Evolutionary conservation across 1,140 invertebrate species (phyloP), one percentile per base, ranked within the genome.

Genomic region (Drosophila fuyamai): DNA sequence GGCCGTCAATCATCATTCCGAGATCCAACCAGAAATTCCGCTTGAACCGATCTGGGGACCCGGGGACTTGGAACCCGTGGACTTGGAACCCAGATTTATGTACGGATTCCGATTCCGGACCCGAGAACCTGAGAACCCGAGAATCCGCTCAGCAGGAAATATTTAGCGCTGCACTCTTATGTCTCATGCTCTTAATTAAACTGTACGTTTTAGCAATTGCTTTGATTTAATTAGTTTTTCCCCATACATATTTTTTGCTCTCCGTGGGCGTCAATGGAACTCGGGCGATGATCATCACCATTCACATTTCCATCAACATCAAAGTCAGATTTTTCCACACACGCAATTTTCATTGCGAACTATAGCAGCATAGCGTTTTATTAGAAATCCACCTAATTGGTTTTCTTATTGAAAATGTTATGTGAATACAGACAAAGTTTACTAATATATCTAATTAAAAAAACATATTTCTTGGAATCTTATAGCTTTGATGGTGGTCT

Each of bases 181-280:
- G 53, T 61, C 32, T 53, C 50, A 53, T 53, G 50, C 36, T 73
- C 74, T 85, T 86, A 85, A 85, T 86, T 89, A 83, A 89, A 80
- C 67, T 83, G 80, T 79, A 70, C 57, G 63, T 76, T 65, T 43
- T 54, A 58, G 59, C 76, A 83, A 83, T 88, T 88, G 79, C 67
- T 88, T 76, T 83, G 84, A 88, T 88, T 83, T 88, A 89, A 88
- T 88, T 88, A 83, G 76, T 89, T 59, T 61, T 56, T 60, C 14
- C 16, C 13, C 35, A 50, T 44, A 35, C 38, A 35, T 47, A 6
- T 55, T 27, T 40, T 10, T 2, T 23, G 6, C 8, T 51, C 70
- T 61, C 35, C 13, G 51, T 68, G 43, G 54, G 43, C 54, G 53
- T 38, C 36, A 50, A 56, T 55, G 41, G 67, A 70, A 58, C 18